Evolutionary conservation across 2,113 vertebrate genomes (phyloP), one percentile per base, ranked within the genome.

Genomic region (Thalassarche chlororhynchos): DNA sequence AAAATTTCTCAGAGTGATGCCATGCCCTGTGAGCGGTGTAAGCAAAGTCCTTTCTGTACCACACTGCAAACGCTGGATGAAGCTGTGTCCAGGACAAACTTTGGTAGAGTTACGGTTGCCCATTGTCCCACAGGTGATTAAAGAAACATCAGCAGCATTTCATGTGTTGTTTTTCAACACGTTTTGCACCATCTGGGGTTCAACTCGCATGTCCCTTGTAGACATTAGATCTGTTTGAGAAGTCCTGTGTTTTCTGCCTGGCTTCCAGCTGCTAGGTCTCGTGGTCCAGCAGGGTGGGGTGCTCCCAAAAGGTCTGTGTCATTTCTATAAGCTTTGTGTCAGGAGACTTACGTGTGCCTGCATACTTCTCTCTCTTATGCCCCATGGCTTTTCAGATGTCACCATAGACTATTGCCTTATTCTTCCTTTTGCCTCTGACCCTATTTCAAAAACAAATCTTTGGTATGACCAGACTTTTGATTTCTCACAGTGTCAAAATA

Each of bases 121-220:
- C 5, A 2, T 17, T 72, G 23, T 71, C 28, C 36, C 40, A 31
- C 19, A 77, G 20, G 6, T 80, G 31, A 12, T 5, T 74, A 40
- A 83, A 54, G 52, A 65, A 80, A 49, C 13, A 52, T 1, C 18
- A 80, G 26, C 17, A 80, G 14, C 24, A 34, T 57, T 70, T 24
- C 2, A 0, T 32, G 10, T 32, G 13, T 12, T 51, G 8, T 29
- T 84, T 89, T 87, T 58, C 51, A 44, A 2, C 14, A 21, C 46
- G 14, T 36, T 89, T 84, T 68, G 12, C 15, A 26, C 23, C 17
- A 17, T 68, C 34, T 78, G 21, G 12, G 60, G 8, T 17, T 82
- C 8, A 51, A 5, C 31, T 54, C 1, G 0, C 5, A 9, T 55
- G 47, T 31, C 9, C 32, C 1, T 0, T 19, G 18, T 17, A 83